Evolutionary conservation across 1,140 invertebrate genomes (phyloP).

Genomic region (Oncopeltus fasciatus): DNA sequence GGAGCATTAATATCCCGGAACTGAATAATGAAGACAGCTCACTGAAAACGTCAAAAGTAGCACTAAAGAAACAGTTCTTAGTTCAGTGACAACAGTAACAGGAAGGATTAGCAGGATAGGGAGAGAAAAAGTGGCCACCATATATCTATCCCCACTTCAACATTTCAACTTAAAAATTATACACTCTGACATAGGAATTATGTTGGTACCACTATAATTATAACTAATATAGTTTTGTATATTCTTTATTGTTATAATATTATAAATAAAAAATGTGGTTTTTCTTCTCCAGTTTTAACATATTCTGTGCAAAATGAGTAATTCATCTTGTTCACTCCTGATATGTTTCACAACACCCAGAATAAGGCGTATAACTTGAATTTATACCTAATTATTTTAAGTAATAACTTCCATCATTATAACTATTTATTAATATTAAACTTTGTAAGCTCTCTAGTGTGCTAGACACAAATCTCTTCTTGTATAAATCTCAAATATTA

Average conservation of each 20-base stretch:
- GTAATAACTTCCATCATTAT: slow-evolving; percentile 1
- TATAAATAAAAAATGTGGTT: background rate
- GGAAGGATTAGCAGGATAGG: too few relatives aligned
- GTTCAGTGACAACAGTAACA: too few relatives aligned
- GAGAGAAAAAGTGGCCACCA: too few relatives aligned
- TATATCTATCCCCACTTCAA: too few relatives aligned
- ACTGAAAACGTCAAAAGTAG: too few relatives aligned
- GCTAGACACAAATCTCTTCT: slow-evolving; percentile 3
- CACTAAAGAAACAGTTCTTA: too few relatives aligned
- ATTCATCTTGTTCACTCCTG: slow-evolving; percentile 4
- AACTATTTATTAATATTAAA: background rate
- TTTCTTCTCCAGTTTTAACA: background rate
- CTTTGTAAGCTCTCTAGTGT: slow-evolving; percentile 5
- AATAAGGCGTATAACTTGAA: slow-evolving; percentile 3
- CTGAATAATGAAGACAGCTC: too few relatives aligned
- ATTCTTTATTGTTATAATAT: background rate
- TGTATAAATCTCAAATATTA: background rate
- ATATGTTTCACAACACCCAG: slow-evolving; percentile 6
- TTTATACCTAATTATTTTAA: background rate
- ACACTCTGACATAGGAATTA: too few relatives aligned
- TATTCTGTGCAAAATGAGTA: slow-evolving; percentile 7
- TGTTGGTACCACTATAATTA: too few relatives aligned
- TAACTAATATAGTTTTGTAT: too few relatives aligned
- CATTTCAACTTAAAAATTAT: too few relatives aligned
- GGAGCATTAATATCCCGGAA: too few relatives aligned